These are phyloP conservation scores for Harpalus rubripes DNA, from an alignment of 2,888 invertebrate genomes.

Conservation along the genomic window DNA sequence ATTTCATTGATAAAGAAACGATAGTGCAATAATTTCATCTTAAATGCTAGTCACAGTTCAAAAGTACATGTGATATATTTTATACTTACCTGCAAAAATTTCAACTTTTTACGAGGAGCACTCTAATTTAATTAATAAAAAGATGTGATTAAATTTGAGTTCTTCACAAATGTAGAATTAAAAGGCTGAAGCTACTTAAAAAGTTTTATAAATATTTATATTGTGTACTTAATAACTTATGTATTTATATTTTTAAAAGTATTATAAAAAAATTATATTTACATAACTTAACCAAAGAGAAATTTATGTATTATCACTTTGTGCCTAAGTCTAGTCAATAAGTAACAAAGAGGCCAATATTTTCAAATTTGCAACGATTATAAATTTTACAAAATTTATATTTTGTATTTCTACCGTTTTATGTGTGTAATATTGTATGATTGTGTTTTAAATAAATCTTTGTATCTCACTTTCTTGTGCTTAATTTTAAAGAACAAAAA, in stretches of 20 bases:
- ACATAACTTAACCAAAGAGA: constrained; percentile 56
- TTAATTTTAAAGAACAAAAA: neutral
- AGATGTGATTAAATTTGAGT: neutral
- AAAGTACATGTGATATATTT: constrained; percentile 58
- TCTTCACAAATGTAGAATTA: constrained; percentile 15
- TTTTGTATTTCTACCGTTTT: constrained; percentile 62
- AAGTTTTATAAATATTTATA: constrained; percentile 56
- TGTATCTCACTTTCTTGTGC: constrained; percentile 45
- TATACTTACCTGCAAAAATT: constrained; percentile 50
- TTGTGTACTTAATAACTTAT: constrained; percentile 59
- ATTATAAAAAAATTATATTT: constrained; percentile 54
- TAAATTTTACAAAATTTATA: constrained; percentile 54
- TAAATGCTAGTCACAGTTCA: constrained; percentile 57
- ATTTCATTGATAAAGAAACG: constrained; percentile 63
- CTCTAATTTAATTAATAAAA: neutral
- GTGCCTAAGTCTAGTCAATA: constrained; percentile 66
- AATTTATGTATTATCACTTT: constrained; percentile 61
- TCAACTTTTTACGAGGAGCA: constrained; percentile 18
- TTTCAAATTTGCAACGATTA: constrained; percentile 51
- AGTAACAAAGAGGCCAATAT: constrained; percentile 65
- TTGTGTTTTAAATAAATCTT: constrained; percentile 59
- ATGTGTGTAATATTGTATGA: constrained; percentile 64
- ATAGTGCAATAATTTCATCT: constrained; percentile 60
- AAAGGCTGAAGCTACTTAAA: constrained; percentile 51
- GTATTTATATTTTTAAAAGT: constrained; percentile 56